Conservation (phyloP, 2,113 vertebrate species). For the Sterrhoptilus dennistouni region DNA sequence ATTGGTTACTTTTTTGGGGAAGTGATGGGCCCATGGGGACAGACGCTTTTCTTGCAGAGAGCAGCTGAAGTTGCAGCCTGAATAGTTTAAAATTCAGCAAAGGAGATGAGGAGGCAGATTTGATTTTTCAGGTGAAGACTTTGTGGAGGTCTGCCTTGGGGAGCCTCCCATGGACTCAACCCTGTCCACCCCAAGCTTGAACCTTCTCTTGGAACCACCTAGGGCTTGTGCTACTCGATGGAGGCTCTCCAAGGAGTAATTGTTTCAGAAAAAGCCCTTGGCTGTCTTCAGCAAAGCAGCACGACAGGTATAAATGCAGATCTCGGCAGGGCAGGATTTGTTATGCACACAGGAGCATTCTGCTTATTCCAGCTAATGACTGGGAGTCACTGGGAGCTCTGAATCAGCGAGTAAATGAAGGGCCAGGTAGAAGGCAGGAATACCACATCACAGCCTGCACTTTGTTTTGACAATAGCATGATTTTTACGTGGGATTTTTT, state of each 20-base stretch:
- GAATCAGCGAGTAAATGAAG: constrained; percentile 42
- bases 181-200: neutral
- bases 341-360: constrained; percentile 27
- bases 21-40: neutral
- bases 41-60: neutral
- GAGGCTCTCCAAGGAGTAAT: neutral
- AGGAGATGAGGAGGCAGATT: neutral
- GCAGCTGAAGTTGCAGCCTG: neutral
- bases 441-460: constrained; percentile 44
- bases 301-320: neutral
- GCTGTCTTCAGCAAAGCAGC: neutral
- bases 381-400: constrained; percentile 17
- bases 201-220: neutral
- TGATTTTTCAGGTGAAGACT: neutral
- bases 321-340: neutral
- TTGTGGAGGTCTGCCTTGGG: neutral
- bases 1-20: neutral
- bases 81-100: neutral
- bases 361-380: neutral
- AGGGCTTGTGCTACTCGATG: neutral
- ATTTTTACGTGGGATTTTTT: constrained; percentile 5
- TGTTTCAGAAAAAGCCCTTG: neutral
- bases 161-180: neutral
- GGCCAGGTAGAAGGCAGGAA: constrained; percentile 17
- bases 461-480: constrained; percentile 57